A percentile compares a stretch with the other conserved stretches of the same genome.
phyloP scores from a whole-genome alignment of 37 sponge, comb jelly and placozoan genomes.

The Theonella swinhoei region DNA sequence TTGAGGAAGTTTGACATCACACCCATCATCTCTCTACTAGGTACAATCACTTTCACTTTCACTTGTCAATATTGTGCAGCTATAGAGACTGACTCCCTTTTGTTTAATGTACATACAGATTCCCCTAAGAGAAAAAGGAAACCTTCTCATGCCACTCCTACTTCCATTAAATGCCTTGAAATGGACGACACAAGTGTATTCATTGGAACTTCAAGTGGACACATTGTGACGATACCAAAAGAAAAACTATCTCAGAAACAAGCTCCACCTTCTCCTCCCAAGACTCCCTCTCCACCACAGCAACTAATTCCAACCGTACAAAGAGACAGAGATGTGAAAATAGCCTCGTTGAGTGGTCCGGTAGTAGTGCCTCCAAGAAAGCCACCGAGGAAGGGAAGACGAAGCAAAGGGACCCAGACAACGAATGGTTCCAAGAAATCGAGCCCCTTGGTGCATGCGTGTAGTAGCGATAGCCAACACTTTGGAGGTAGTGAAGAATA shows the following conservation, averaged over 20 bases:
- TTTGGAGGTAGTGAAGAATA: no score
- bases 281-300: background rate
- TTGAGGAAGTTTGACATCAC: constrained; percentile 34
- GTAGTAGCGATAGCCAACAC: no score
- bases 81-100: background rate
- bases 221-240: constrained; percentile 39
- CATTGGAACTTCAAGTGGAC: constrained; percentile 49
- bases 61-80: background rate
- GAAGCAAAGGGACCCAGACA: no score
- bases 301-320: background rate
- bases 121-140: background rate
- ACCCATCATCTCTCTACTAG: constrained; percentile 10
- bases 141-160: background rate
- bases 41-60: background rate
- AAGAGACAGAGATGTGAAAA: background rate
- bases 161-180: constrained; percentile 21
- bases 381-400: no score
- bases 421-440: no score
- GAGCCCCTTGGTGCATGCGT: no score
- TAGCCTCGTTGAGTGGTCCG: background rate
- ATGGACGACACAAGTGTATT: constrained; percentile 23
- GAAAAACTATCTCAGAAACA: no score
- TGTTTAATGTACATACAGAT: background rate
- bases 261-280: no score
- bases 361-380: no score